Evolutionary conservation across 2,888 invertebrate species (phyloP).

Genomic region (Lysandra coridon): DNA sequence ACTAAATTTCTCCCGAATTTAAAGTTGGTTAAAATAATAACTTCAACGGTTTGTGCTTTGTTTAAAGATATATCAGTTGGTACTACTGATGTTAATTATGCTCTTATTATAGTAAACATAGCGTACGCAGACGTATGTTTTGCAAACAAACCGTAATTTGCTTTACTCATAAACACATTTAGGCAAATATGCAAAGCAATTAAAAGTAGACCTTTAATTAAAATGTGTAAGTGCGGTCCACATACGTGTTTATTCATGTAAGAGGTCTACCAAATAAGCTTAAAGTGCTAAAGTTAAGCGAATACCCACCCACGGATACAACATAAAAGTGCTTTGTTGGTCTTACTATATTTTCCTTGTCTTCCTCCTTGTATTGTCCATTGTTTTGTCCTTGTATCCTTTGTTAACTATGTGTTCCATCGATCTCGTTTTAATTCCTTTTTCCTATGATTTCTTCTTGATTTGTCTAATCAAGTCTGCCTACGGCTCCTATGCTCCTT

Average conservation of each 20-base stretch:
- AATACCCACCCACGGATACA: not conserved
- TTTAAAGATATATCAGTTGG: not conserved
- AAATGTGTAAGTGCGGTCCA: not conserved
- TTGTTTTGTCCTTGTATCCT: not conserved
- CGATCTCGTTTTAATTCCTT: not conserved
- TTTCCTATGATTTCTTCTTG: not conserved
- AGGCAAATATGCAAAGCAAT: conserved; percentile 3
- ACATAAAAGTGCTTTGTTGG: not conserved
- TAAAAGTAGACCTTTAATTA: conserved; percentile 10
- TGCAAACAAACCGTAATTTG: not conserved
- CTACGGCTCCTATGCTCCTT: no score
- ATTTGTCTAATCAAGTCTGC: no score
- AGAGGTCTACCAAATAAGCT: not conserved
- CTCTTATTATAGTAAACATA: not conserved
- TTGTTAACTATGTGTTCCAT: not conserved
- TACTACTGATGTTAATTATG: not conserved
- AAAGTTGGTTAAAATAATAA: not conserved
- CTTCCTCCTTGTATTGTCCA: not conserved
- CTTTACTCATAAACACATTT: conserved; percentile 8
- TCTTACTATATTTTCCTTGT: not conserved
- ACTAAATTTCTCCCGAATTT: not conserved
- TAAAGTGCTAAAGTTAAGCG: not conserved
- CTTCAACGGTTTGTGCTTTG: not conserved
- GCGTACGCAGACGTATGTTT: conserved; percentile 1
- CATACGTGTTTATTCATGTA: not conserved